Percentiles rank a stretch among this genome's conserved stretches.
Evolutionary conservation across 1,140 invertebrate genomes (phyloP).

Genomic region (Rhyzopertha dominica): DNA sequence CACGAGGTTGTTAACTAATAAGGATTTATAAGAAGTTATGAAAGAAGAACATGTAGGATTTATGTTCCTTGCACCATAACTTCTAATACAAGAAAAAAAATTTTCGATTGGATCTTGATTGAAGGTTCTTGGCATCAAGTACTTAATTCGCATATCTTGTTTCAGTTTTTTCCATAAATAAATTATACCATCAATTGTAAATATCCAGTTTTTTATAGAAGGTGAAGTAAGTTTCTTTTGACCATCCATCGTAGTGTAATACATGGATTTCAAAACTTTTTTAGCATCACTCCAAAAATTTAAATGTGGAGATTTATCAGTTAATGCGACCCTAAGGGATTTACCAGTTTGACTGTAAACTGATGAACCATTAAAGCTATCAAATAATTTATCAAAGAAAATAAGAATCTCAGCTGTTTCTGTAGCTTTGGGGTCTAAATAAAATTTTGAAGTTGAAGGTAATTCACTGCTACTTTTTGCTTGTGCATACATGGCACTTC

Average conservation of each 20-base stretch:
- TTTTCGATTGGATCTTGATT: slow-evolving; percentile 21
- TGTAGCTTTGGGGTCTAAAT: slow-evolving; percentile 12
- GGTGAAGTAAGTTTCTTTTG: no score
- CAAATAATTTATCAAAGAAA: slow-evolving; percentile 18
- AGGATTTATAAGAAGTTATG: slow-evolving; percentile 11
- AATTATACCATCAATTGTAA: slow-evolving; percentile 6
- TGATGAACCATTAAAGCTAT: slow-evolving; percentile 11
- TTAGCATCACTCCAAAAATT: slow-evolving; percentile 8
- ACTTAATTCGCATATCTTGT: slow-evolving; percentile 6
- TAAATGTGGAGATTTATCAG: slow-evolving; percentile 14
- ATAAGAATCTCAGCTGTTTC: slow-evolving; percentile 20
- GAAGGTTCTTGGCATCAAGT: slow-evolving; percentile 12
- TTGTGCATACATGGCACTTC: no score
- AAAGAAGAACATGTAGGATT: slow-evolving; percentile 18
- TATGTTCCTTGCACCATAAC: slow-evolving; percentile 11
- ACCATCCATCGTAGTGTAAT: no score
- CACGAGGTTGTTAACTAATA: slow-evolving; percentile 14
- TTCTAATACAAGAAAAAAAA: slow-evolving; percentile 14
- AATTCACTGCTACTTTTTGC: slow-evolving; percentile 9
- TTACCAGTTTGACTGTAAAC: slow-evolving; percentile 9
- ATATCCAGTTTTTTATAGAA: no score
- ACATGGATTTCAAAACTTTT: slow-evolving; percentile 10
- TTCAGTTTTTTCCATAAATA: slow-evolving; percentile 9
- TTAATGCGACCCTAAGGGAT: slow-evolving; percentile 9
- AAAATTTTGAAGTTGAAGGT: not conserved